phyloP scores from a whole-genome alignment of 1,140 invertebrate species.

The Atta cephalotes region DNA sequence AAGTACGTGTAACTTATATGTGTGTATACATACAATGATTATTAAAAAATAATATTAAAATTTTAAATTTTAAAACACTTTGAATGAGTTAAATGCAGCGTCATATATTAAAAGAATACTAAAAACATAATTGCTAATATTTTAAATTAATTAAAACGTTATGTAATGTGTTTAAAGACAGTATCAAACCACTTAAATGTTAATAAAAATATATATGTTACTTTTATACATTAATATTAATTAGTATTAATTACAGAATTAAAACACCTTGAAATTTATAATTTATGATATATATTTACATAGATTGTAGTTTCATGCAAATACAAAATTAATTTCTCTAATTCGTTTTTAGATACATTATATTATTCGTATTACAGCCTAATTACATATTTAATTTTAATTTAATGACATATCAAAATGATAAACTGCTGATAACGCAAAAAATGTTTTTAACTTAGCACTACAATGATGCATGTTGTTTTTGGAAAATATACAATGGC shows the following conservation, averaged over 20 bases:
- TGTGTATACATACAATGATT: neutral
- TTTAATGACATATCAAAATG: conserved; percentile 22
- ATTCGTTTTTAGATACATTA: neutral
- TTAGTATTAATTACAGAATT: neutral
- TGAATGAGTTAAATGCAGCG: neutral
- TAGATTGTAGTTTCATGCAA: neutral
- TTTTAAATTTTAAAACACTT: neutral
- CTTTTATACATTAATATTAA: neutral
- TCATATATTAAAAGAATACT: neutral
- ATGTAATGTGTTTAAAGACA: neutral
- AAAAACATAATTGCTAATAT: neutral
- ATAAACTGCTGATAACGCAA: neutral
- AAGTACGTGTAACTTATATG: neutral
- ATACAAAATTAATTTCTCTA: neutral
- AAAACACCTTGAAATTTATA: neutral
- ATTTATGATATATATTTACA: neutral
- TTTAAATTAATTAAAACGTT: conserved; percentile 5
- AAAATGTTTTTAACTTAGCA: conserved; percentile 25
- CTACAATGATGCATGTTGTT: conserved; percentile 18
- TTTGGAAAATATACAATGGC: conserved; percentile 19
- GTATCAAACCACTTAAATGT: neutral
- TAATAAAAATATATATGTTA: neutral
- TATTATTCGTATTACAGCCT: neutral
- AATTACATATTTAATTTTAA: conserved; percentile 26
- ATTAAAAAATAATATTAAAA: neutral